Evolutionary conservation across 1,140 invertebrate species (phyloP).

Genomic region (Polypedilum vanderplanki): DNA sequence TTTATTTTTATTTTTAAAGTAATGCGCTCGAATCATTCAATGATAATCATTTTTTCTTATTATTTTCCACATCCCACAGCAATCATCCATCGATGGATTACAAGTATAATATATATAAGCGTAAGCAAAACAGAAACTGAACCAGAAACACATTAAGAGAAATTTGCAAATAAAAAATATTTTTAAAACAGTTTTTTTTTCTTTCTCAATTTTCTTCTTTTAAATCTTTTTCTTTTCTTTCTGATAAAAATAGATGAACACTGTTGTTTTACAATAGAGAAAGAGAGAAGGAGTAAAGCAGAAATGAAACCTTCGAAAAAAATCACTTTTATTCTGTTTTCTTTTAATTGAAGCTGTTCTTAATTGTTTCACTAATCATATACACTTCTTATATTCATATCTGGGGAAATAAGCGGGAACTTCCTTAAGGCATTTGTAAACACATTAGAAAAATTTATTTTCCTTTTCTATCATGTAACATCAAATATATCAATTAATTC

Average conservation of each 20-base stretch:
- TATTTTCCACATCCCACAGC: background rate
- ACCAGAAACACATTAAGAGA: constrained; percentile 12
- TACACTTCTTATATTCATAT: background rate
- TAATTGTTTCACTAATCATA: background rate
- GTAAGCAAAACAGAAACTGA: constrained; percentile 16
- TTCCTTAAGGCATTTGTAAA: too few relatives aligned
- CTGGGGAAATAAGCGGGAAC: background rate
- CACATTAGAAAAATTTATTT: too few relatives aligned
- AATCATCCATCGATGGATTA: background rate
- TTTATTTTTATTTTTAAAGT: background rate
- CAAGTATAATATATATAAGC: background rate
- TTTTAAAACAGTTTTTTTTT: background rate
- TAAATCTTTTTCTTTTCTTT: background rate
- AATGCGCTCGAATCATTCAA: background rate
- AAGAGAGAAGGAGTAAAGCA: background rate
- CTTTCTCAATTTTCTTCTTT: background rate
- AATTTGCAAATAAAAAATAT: constrained; percentile 12
- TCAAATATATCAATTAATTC: too few relatives aligned
- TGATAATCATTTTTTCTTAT: background rate
- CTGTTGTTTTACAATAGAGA: constrained; percentile 25
- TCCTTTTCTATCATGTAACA: too few relatives aligned
- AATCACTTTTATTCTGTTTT: background rate
- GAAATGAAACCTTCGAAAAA: background rate
- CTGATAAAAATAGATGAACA: constrained; percentile 26
- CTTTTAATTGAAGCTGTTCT: background rate